Evolutionary conservation across 2,113 vertebrate genomes (phyloP).

Genomic region (Synchiropus splendidus): DNA sequence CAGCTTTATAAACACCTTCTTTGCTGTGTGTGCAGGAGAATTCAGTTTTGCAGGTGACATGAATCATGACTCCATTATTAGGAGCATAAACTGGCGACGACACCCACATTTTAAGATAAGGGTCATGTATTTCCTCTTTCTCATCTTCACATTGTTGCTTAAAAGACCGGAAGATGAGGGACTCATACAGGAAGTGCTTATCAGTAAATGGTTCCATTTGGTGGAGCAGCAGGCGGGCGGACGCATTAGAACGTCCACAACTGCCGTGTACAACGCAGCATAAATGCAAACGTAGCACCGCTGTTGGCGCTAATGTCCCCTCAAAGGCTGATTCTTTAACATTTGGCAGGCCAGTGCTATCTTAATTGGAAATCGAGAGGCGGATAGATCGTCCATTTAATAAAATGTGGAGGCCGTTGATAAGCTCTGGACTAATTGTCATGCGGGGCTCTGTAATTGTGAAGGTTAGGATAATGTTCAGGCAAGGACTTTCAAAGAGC

Average conservation of each 20-base stretch:
- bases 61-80: no score
- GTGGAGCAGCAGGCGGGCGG: slow-evolving; percentile 4
- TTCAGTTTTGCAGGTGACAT: no score
- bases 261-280: no score
- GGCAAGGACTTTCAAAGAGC: slow-evolving; percentile 2
- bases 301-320: no score
- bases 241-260: neutral
- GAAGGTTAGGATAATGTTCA: slow-evolving; percentile 8
- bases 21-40: no score
- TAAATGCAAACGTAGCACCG: no score
- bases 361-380: slow-evolving; percentile 47
- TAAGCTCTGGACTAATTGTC: slow-evolving; percentile 26
- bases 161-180: neutral
- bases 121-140: neutral
- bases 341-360: slow-evolving; percentile 18
- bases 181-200: neutral
- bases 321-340: slow-evolving; percentile 12
- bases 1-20: no score
- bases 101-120: no score
- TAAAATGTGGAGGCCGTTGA: slow-evolving; percentile 29
- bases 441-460: slow-evolving; percentile 16
- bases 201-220: slow-evolving; percentile 13
- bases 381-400: slow-evolving; percentile 35
- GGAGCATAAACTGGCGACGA: no score
- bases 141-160: slow-evolving; percentile 3